phyloP scores from a whole-genome alignment of 2,888 invertebrate species.

The Eilema griseolum region DNA sequence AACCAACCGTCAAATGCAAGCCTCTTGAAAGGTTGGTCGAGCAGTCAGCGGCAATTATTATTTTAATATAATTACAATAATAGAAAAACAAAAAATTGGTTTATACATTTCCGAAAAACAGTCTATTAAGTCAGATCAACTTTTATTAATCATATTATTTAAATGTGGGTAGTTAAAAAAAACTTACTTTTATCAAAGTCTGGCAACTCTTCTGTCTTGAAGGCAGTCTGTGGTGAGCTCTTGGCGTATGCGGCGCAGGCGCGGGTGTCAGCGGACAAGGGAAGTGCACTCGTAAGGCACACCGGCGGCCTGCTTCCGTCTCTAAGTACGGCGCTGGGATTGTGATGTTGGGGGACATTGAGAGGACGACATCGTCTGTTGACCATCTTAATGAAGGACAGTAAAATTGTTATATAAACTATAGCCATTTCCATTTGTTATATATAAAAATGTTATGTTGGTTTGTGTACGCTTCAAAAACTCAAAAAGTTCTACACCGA shows the following conservation, averaged over 20 bases:
- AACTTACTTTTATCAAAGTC: constrained; percentile 21
- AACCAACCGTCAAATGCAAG: too few species aligned
- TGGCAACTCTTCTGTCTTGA: constrained; percentile 9
- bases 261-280: constrained; percentile 54
- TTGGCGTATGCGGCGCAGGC: constrained; percentile 44
- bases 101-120: too few species aligned
- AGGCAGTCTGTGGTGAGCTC: constrained; percentile 24
- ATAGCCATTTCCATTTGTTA: too few species aligned
- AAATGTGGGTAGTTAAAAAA: neutral
- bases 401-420: too few species aligned
- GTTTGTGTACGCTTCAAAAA: too few species aligned
- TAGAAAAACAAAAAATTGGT: too few species aligned
- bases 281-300: constrained; percentile 91
- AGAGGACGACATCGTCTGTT: constrained; percentile 84
- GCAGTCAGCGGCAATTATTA: too few species aligned
- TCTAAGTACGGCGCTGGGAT: constrained; percentile 95
- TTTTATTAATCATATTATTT: neutral
- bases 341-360: constrained; percentile 95
- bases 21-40: too few species aligned
- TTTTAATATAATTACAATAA: too few species aligned
- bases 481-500: too few species aligned
- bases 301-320: constrained; percentile 93
- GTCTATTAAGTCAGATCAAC: too few species aligned
- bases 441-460: too few species aligned
- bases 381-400: constrained; percentile 85